These are phyloP conservation scores for Halichondria panicea DNA, from an alignment of 37 sponge, comb jelly and placozoan species.

Conservation along the genomic window DNA sequence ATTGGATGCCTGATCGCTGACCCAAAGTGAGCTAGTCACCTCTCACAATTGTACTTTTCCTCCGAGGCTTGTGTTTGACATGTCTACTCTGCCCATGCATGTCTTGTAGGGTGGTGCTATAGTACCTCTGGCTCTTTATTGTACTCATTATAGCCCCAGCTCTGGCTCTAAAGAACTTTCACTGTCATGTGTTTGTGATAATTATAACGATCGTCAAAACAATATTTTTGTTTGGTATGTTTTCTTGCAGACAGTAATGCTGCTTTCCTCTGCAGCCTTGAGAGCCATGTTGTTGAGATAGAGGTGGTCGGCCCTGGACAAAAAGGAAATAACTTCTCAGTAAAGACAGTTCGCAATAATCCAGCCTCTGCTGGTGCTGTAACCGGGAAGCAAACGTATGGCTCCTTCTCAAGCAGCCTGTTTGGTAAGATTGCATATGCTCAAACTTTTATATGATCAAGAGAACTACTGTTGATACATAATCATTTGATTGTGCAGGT, in stretches of 20 bases:
- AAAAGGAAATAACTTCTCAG: constrained; percentile 51
- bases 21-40: constrained; percentile 48
- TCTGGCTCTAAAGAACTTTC: background rate
- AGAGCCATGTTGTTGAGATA: constrained; percentile 70
- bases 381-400: constrained; percentile 86
- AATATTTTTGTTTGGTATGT: background rate
- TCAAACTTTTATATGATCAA: background rate
- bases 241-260: background rate
- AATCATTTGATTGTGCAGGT: constrained; percentile 19
- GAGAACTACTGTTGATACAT: background rate
- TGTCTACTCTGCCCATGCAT: too few species aligned
- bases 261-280: constrained; percentile 34
- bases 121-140: background rate
- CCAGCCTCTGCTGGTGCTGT: constrained; percentile 80
- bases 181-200: background rate
- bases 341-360: constrained; percentile 63
- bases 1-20: constrained; percentile 71
- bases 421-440: constrained; percentile 28
- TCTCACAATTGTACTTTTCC: background rate
- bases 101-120: too few species aligned
- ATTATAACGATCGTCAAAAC: background rate
- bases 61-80: too few species aligned
- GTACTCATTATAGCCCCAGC: background rate
- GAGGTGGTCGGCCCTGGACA: constrained; percentile 78
- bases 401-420: constrained; percentile 85